Evolutionary conservation across 2,113 vertebrate genomes (phyloP).

Genomic region (Neodontobutis hainanensis): DNA sequence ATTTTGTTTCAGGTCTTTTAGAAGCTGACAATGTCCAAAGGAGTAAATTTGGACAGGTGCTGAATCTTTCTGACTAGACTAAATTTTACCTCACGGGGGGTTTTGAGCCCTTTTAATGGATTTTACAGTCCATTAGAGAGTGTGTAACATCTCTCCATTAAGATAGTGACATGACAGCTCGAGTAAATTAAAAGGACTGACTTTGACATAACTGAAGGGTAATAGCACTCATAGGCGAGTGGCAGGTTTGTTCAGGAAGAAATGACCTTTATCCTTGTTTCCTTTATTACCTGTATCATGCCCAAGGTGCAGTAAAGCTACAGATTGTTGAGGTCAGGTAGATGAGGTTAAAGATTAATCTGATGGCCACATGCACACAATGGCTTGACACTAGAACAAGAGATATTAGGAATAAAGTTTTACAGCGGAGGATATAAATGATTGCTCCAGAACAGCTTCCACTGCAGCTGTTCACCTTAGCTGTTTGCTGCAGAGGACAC

Average conservation of each 20-base stretch:
- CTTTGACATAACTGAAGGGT: constrained; percentile 36
- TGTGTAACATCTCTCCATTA: constrained; percentile 16
- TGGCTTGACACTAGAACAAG: constrained; percentile 6
- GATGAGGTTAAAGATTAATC: constrained; percentile 36
- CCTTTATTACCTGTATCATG: neutral
- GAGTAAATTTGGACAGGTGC: constrained; percentile 19
- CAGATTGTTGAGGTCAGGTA: neutral
- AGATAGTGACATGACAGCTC: constrained; percentile 42
- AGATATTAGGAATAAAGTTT: constrained; percentile 19
- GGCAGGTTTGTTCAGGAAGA: constrained; percentile 10
- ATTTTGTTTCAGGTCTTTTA: constrained; percentile 27
- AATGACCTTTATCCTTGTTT: constrained; percentile 20
- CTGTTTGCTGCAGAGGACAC: constrained; percentile 16
- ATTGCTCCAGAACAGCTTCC: constrained; percentile 8
- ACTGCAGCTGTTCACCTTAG: constrained; percentile 26
- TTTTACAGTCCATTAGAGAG: constrained; percentile 53
- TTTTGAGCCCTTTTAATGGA: constrained; percentile 34
- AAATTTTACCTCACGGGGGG: constrained; percentile 40
- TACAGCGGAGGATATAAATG: constrained; percentile 28
- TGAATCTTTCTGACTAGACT: constrained; percentile 34
- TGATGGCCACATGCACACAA: constrained; percentile 14
- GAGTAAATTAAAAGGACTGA: constrained; percentile 42
- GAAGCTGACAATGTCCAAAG: constrained; percentile 25
- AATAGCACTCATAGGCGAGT: constrained; percentile 30
- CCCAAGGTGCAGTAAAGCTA: constrained; percentile 29